A percentile compares a stretch with the other conserved stretches of the same genome.
Conservation (phyloP, 2,888 invertebrate genomes). For the Acleris sparsana region DNA sequence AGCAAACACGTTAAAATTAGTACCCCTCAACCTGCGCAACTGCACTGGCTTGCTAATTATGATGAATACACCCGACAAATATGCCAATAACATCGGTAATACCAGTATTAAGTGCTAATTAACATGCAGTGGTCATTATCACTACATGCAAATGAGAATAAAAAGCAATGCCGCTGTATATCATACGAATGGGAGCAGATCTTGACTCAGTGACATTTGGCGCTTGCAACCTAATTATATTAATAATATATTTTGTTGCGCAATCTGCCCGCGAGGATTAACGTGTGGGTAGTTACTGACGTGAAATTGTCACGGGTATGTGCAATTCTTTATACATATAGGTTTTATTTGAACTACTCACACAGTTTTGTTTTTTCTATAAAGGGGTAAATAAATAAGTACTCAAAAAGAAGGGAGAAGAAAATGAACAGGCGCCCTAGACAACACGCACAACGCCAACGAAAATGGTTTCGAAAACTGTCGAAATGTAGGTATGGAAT, state of each 20-base stretch:
- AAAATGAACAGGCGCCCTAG: too few relatives aligned
- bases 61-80: slow-evolving; percentile 33
- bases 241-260: slow-evolving; percentile 51
- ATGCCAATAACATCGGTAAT: slow-evolving; percentile 30
- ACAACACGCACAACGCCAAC: too few relatives aligned
- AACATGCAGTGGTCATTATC: slow-evolving; percentile 27
- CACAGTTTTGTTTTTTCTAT: too few relatives aligned
- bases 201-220: slow-evolving; percentile 62
- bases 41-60: slow-evolving; percentile 22
- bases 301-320: slow-evolving; percentile 49
- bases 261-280: slow-evolving; percentile 52
- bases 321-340: slow-evolving; percentile 4
- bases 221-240: slow-evolving; percentile 56
- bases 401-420: too few relatives aligned
- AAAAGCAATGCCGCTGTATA: slow-evolving; percentile 35
- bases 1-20: too few relatives aligned
- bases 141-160: slow-evolving; percentile 46
- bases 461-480: too few relatives aligned
- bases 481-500: too few relatives aligned
- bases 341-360: too few relatives aligned
- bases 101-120: slow-evolving; percentile 16
- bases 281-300: slow-evolving; percentile 46
- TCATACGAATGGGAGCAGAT: slow-evolving; percentile 46
- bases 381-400: too few relatives aligned
- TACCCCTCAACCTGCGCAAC: slow-evolving; percentile 1